phyloP scores from a whole-genome alignment of 2,888 invertebrate genomes.

The Serripes groenlandicus region DNA sequence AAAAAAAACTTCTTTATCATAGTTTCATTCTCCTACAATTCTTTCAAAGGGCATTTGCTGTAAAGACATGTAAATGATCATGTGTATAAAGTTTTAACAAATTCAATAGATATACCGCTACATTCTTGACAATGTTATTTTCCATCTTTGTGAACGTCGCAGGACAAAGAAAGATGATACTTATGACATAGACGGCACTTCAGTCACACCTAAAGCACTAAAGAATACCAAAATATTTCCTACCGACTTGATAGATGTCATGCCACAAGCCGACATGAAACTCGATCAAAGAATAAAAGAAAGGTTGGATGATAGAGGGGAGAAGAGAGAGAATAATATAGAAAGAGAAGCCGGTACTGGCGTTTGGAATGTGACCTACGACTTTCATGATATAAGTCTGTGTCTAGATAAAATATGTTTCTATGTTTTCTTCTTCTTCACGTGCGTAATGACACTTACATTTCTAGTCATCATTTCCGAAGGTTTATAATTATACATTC shows the following conservation, averaged over 20 bases:
- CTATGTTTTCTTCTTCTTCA: slow-evolving; percentile 8
- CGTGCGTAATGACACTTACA: background rate
- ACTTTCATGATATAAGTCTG: slow-evolving; percentile 3
- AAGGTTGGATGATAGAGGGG: background rate
- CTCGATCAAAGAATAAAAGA: background rate
- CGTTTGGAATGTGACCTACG: background rate
- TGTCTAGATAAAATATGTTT: slow-evolving; percentile 8
- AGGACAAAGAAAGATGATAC: background rate
- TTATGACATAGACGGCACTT: background rate
- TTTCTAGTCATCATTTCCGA: slow-evolving; percentile 10
- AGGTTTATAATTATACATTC: too few species aligned
- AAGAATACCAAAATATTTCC: background rate
- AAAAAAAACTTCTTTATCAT: too few species aligned
- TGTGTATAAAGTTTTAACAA: too few species aligned
- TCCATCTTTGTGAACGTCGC: background rate
- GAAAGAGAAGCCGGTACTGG: background rate
- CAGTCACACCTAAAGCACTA: background rate
- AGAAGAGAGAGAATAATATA: background rate
- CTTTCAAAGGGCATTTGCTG: too few species aligned
- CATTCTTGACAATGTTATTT: too few species aligned
- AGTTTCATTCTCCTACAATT: too few species aligned
- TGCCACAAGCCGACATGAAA: background rate
- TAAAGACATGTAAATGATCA: too few species aligned
- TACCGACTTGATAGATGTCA: background rate
- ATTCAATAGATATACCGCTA: too few species aligned